Evolutionary conservation across 2,113 vertebrate genomes (phyloP).

Genomic region (Hippocampus comes): DNA sequence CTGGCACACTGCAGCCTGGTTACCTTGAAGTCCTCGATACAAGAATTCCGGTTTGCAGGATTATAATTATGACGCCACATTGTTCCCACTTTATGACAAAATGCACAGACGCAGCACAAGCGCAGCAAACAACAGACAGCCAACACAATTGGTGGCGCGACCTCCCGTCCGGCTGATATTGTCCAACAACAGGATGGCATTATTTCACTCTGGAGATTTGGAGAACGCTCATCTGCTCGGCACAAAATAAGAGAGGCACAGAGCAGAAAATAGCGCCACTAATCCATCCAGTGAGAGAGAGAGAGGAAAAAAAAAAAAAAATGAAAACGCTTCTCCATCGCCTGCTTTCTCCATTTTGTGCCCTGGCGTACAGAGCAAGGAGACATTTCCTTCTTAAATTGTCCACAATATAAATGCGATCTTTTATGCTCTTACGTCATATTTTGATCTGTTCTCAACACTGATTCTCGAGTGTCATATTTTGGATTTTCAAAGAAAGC

Average conservation of each 20-base stretch:
- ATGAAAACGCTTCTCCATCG: conserved; percentile 23
- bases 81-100: neutral
- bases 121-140: neutral
- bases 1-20: conserved; percentile 35
- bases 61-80: neutral
- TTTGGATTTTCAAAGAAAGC: neutral
- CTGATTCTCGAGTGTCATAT: neutral
- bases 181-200: conserved; percentile 6
- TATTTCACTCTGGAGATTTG: conserved; percentile 26
- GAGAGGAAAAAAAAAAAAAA: conserved; percentile 23
- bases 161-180: conserved; percentile 14
- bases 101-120: neutral
- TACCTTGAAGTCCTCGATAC: conserved; percentile 10
- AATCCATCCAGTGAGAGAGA: conserved; percentile 27
- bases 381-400: neutral
- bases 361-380: neutral
- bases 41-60: neutral
- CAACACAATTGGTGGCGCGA: conserved; percentile 8
- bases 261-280: conserved; percentile 46
- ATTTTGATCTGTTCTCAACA: neutral
- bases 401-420: neutral
- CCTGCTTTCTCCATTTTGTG: neutral
- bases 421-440: neutral
- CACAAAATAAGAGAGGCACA: conserved; percentile 27
- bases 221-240: conserved; percentile 19